Conservation (phyloP, 2,113 vertebrate species). For the Hydropotes inermis region DNA sequence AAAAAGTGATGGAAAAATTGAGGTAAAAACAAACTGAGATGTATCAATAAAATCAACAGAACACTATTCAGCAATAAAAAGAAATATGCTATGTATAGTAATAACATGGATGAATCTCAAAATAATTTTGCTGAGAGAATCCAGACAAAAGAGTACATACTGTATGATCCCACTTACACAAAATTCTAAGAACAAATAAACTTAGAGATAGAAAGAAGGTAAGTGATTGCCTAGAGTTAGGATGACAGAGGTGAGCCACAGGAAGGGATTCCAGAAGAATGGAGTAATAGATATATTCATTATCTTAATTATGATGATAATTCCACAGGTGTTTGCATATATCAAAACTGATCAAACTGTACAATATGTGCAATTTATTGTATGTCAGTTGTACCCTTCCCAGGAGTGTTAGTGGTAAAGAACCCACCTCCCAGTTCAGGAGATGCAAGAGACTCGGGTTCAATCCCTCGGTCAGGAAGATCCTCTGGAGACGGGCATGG, state of each 20-base stretch:
- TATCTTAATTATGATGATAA: background rate
- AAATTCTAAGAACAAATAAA: constrained; percentile 1
- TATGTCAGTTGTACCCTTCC: background rate
- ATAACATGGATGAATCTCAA: background rate
- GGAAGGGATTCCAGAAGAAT: background rate
- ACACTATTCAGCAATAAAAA: background rate
- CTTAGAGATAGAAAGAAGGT: background rate
- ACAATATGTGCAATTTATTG: background rate
- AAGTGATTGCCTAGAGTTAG: background rate
- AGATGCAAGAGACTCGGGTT: background rate
- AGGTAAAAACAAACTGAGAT: constrained; percentile 4
- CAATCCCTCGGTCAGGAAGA: background rate
- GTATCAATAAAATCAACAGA: background rate
- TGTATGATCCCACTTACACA: background rate
- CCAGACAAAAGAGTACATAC: background rate
- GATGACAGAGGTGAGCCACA: background rate
- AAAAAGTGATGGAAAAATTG: background rate
- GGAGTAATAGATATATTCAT: background rate
- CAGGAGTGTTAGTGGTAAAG: background rate
- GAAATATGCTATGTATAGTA: background rate
- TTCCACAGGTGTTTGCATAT: background rate
- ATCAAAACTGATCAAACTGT: background rate
- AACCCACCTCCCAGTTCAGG: background rate
- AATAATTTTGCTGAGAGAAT: background rate
- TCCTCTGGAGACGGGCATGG: background rate